Evolutionary conservation across 2,113 vertebrate species (phyloP).

Genomic region (Oceanites oceanicus): DNA sequence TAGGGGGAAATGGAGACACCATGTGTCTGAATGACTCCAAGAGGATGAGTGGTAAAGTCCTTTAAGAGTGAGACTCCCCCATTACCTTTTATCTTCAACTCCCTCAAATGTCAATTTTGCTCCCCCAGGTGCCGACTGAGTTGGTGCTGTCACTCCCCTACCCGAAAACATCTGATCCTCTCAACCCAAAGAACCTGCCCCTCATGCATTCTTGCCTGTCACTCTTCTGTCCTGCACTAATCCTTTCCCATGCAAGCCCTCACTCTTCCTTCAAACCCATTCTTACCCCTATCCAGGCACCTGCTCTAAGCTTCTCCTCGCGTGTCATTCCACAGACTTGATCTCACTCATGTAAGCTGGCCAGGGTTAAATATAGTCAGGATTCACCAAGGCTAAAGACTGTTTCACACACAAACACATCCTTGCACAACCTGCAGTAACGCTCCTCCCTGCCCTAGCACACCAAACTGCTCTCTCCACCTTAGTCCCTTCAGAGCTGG

Average conservation of each 20-base stretch:
- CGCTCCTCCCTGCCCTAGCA: not conserved
- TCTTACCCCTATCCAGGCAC: not conserved
- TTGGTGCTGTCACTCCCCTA: not conserved
- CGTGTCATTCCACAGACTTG: not conserved
- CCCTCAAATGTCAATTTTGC: not conserved
- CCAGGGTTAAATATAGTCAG: conserved; percentile 6
- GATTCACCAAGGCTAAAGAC: not conserved
- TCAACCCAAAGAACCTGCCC: not conserved
- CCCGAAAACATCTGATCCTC: not conserved
- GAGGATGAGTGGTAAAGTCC: not conserved
- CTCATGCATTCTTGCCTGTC: not conserved
- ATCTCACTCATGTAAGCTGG: not conserved
- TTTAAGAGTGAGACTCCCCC: not conserved
- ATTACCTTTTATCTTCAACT: not conserved
- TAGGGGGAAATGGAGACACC: accelerated
- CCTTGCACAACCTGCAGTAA: not conserved
- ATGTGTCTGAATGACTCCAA: not conserved
- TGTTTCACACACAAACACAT: not conserved
- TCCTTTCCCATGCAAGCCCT: not conserved
- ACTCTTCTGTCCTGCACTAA: not conserved
- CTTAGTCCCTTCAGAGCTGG: not conserved
- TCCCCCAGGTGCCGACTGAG: not conserved
- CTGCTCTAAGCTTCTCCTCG: not conserved
- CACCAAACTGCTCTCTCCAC: not conserved
- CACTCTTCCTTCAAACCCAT: not conserved